These are phyloP conservation scores for Oxytorus armatus DNA, from an alignment of 2,888 invertebrate species.

Conservation along the genomic window DNA sequence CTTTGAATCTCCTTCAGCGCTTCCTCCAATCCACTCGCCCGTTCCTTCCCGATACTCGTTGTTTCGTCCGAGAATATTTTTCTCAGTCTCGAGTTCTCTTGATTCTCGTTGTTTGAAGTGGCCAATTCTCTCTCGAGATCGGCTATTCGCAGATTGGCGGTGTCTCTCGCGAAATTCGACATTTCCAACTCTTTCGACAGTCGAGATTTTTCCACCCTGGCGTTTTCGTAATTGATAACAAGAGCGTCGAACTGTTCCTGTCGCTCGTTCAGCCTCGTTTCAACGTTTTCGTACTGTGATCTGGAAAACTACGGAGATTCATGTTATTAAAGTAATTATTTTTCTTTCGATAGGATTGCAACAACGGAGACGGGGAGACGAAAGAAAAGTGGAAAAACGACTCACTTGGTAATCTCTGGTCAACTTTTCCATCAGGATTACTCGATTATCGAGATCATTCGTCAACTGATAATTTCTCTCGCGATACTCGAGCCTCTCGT, in stretches of 20 bases:
- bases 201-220: slow-evolving; percentile 74
- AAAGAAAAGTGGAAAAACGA: slow-evolving; percentile 11
- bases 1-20: slow-evolving; percentile 78
- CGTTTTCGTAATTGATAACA: slow-evolving; percentile 70
- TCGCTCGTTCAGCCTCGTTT: slow-evolving; percentile 71
- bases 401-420: slow-evolving; percentile 76
- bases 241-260: slow-evolving; percentile 70
- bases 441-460: slow-evolving; percentile 75
- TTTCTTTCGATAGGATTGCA: neutral
- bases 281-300: slow-evolving; percentile 69
- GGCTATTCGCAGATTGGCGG: slow-evolving; percentile 74
- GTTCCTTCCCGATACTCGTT: slow-evolving; percentile 74
- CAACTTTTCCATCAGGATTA: slow-evolving; percentile 72
- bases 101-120: slow-evolving; percentile 70
- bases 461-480: slow-evolving; percentile 73
- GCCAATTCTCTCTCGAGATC: slow-evolving; percentile 76
- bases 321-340: neutral
- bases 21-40: slow-evolving; percentile 74
- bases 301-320: slow-evolving; percentile 68
- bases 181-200: slow-evolving; percentile 75
- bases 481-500: slow-evolving; percentile 71
- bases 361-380: neutral
- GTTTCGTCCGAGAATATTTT: slow-evolving; percentile 75
- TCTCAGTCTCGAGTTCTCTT: slow-evolving; percentile 71
- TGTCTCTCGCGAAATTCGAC: slow-evolving; percentile 75